These are phyloP conservation scores for Enoplosus armatus DNA, from an alignment of 2,797 vertebrate species.

Conservation along the genomic window DNA sequence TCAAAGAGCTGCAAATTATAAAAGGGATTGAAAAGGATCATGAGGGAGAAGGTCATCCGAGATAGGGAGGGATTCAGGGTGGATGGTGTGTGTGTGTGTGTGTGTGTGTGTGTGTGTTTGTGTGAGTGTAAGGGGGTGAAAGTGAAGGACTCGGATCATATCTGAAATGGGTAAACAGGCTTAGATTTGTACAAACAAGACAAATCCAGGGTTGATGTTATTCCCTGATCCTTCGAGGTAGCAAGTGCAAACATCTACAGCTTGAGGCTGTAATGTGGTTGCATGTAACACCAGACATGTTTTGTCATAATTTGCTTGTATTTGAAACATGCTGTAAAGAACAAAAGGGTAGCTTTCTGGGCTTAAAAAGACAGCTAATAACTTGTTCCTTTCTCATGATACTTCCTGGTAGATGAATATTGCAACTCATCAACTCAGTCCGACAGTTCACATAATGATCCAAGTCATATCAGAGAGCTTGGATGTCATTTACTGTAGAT, in stretches of 20 bases:
- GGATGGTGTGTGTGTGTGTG: constrained; percentile 4
- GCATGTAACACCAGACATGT: constrained; percentile 25
- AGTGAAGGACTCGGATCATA: constrained; percentile 51
- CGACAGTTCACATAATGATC: constrained; percentile 4
- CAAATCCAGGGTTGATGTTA: constrained; percentile 56
- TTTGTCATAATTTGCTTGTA: constrained; percentile 19
- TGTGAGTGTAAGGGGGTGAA: constrained; percentile 8
- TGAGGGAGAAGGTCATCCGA: constrained; percentile 66
- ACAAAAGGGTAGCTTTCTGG: not conserved
- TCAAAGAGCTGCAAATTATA: constrained; percentile 90
- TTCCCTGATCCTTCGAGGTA: constrained; percentile 49
- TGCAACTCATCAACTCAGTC: constrained; percentile 6
- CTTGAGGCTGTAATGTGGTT: constrained; percentile 36
- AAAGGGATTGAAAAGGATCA: constrained; percentile 68
- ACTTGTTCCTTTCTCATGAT: not conserved
- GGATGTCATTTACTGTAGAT: not conserved
- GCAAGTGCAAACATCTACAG: constrained; percentile 48
- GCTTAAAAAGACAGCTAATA: constrained; percentile 1
- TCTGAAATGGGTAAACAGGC: constrained; percentile 65
- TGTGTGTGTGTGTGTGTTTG: constrained; percentile 11
- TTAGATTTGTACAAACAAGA: constrained; percentile 63
- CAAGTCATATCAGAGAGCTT: constrained; percentile 1
- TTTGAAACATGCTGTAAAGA: constrained; percentile 7
- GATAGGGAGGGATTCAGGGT: constrained; percentile 19
- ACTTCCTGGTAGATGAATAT: not conserved